Evolutionary conservation across 2,888 invertebrate species (phyloP), one percentile per base, ranked within the genome.

Genomic region (Zonitis immaculata): DNA sequence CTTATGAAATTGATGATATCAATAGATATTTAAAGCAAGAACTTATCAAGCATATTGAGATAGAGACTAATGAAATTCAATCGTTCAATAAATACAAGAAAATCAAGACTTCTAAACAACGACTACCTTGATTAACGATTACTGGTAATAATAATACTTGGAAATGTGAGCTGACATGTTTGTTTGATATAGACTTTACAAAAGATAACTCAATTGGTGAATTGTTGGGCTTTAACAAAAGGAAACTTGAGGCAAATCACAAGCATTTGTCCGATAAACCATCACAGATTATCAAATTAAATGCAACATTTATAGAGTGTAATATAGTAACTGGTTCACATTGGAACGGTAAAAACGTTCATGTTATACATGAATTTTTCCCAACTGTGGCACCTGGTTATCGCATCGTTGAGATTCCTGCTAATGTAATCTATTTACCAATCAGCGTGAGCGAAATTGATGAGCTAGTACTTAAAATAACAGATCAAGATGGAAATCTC

Each of bases 371-470:
- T 44, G 20, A 44, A 20, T 71, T 71, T 60, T 68, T 63, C 12
- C 64, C 65, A 6, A 57, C 53, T 32, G 64, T 66, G 12, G 54
- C 58, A 20, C 65, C 69, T 22, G 70, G 70, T 12, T 70, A 68
- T 66, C 69, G 69, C 63, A 64, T 70, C 43, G 56, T 66, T 47
- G 70, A 71, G 58, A 60, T 62, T 11, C 69, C 68, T 4, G 53
- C 49, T 46, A 67, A 65, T 56, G 63, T 69, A 9, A 67, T 70
- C 48, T 71, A 71, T 63, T 64, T 70, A 52, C 68, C 67, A 26
- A 59, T 70, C 22, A 66, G 58, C 47, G 56, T 56, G 14, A 56
- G 25, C 47, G 42, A 48, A 32, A 64, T 69, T 57, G 54, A 51
- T 47, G 50, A 62, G 42, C 44, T 70, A n/a, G 12, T 25, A 2